phyloP scores from a whole-genome alignment of 1,140 invertebrate species.

The Chrysopa pallens region DNA sequence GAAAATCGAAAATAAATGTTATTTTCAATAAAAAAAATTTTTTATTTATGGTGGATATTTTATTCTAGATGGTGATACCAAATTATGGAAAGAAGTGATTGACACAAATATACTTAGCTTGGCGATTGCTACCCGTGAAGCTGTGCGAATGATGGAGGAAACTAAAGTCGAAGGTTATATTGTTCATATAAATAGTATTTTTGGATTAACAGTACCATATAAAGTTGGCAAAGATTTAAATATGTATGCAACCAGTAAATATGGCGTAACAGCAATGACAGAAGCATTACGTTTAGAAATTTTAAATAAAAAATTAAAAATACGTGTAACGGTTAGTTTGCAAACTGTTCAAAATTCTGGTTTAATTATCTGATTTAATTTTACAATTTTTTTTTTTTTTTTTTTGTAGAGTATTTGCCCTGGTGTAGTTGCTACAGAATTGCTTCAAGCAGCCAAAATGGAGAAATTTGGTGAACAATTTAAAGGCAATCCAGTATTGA shows the following conservation, averaged over 20 bases:
- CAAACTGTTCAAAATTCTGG: neutral
- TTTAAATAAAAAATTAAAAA: too few species aligned
- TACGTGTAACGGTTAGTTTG: neutral
- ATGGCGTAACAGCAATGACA: constrained; percentile 33
- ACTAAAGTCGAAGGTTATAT: constrained; percentile 42
- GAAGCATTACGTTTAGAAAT: constrained; percentile 32
- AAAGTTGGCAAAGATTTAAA: constrained; percentile 13
- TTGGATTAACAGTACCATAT: constrained; percentile 23
- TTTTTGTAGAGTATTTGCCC: constrained; percentile 10
- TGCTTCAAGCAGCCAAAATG: neutral
- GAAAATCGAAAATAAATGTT: too few species aligned
- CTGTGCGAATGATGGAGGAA: constrained; percentile 43
- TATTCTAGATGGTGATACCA: constrained; percentile 15
- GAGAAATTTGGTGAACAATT: constrained; percentile 1
- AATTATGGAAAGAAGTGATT: constrained; percentile 29
- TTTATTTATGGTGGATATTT: too few species aligned
- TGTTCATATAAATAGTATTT: constrained; percentile 43
- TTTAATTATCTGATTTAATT: neutral
- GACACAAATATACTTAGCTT: constrained; percentile 51
- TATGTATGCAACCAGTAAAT: constrained; percentile 37
- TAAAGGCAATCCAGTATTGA: too few species aligned
- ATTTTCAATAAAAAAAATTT: too few species aligned
- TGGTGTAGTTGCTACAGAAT: constrained; percentile 7
- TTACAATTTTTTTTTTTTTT: constrained; percentile 1
- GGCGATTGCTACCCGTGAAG: constrained; percentile 38